Percentiles rank a stretch among this genome's conserved stretches.
Evolutionary conservation across 2,113 vertebrate genomes (phyloP).

Genomic region (Chitala chitala): DNA sequence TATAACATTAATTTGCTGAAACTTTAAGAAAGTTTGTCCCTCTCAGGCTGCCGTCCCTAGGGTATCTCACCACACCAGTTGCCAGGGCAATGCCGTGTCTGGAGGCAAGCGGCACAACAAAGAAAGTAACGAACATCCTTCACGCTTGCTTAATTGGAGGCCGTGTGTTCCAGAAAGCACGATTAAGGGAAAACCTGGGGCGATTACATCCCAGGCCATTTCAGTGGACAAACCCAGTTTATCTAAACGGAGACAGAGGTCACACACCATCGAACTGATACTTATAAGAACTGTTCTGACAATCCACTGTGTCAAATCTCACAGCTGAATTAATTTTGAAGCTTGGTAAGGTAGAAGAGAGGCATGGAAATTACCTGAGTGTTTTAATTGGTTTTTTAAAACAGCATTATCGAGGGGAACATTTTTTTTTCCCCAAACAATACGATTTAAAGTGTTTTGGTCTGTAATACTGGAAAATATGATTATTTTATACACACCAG

Average conservation of each 20-base stretch:
- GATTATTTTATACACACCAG: not conserved
- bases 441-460: not conserved
- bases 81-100: slow-evolving; percentile 4
- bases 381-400: not conserved
- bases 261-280: not conserved
- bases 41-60: not conserved
- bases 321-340: not conserved
- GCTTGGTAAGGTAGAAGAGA: not conserved
- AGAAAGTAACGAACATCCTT: not conserved
- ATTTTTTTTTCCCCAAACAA: no score
- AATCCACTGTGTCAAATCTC: slow-evolving; percentile 6
- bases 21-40: not conserved
- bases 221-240: slow-evolving; percentile 7
- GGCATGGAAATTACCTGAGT: not conserved
- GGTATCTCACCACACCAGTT: not conserved
- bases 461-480: not conserved
- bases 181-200: not conserved
- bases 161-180: slow-evolving; percentile 8
- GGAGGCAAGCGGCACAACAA: not conserved
- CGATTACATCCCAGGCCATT: slow-evolving; percentile 15
- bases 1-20: not conserved
- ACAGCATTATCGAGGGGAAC: not conserved
- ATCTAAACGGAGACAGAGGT: slow-evolving; percentile 14
- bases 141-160: slow-evolving; percentile 17
- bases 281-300: not conserved